Conservation (phyloP, 2,113 vertebrate species). For the Mesitornis unicolor region DNA sequence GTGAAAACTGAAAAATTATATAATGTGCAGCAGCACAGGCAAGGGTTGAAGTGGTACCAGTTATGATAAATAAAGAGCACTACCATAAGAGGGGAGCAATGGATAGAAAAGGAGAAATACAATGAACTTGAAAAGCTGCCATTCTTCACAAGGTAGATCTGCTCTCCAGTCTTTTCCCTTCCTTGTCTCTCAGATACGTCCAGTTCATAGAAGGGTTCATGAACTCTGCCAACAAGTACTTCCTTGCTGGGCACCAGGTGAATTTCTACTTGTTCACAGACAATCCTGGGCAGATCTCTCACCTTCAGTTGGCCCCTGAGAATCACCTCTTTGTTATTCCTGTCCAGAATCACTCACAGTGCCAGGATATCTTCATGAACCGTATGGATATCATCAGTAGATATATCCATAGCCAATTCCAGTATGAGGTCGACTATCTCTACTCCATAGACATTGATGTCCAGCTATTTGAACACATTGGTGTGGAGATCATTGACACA, state of each 20-base stretch:
- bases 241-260: slow-evolving; percentile 71
- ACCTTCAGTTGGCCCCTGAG: slow-evolving; percentile 45
- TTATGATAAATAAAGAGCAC: background rate
- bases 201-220: slow-evolving; percentile 67
- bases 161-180: background rate
- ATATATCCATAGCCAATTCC: slow-evolving; percentile 42
- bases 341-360: slow-evolving; percentile 67
- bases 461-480: slow-evolving; percentile 71
- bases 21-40: no score
- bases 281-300: slow-evolving; percentile 57
- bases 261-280: slow-evolving; percentile 79
- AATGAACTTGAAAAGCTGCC: background rate
- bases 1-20: background rate
- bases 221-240: slow-evolving; percentile 71
- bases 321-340: slow-evolving; percentile 60
- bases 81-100: background rate
- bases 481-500: slow-evolving; percentile 72
- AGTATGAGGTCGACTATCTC: slow-evolving; percentile 67
- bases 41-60: background rate
- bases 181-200: slow-evolving; percentile 16
- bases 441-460: slow-evolving; percentile 77
- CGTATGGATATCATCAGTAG: slow-evolving; percentile 66
- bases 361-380: slow-evolving; percentile 64
- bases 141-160: background rate
- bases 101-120: background rate